Base-by-base conservation (phyloP, 2,113 vertebrate species). In the Papio anubis region DNA sequence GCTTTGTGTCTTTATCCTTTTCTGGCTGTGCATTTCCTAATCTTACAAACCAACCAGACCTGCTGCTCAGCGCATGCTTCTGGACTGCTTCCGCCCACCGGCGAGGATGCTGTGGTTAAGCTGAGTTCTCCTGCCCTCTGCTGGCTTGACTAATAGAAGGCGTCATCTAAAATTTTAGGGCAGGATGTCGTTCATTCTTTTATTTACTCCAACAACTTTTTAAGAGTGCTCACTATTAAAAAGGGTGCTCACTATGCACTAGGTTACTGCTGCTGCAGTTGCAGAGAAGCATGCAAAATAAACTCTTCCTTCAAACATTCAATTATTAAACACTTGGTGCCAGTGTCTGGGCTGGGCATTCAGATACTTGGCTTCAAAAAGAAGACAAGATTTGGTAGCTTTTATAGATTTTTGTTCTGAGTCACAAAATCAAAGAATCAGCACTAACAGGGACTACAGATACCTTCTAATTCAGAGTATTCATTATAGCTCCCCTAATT, bases 121-220 rank as follows among this genome's bases (percentile, higher is more conserved):
- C 83, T 78, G 97, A 80, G 84, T 90, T 98, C 43, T 87, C 32
- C 95, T 96, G 96, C 97, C 93, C 96, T 91, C 97, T 98, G 93
- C 96, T 94, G 98, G 96, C 66, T 30, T 0, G 0, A 21, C 9
- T 8, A 1, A 25, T 12, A 94, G 61, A 78, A 66, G 45, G 7
- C 12, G 2, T 16, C 27, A 16, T 38, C 30, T 48, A 30, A 43
- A 81, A 35, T 59, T 32, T n/a, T 23, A 73, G 20, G 11, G 10
- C 35, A 9, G 3, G 30, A 20, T 57, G 88, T 52, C 61, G 21
- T 16, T 79, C 45, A 23, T 75, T 92, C 32, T n/a, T 82, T 91
- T 3, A 16, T 18, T 72, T 57, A 45, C 2, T 27, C 25, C 4
- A 8, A 1, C 27, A 59, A 75, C 17, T 20, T 70, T 88, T 92